phyloP scores from a whole-genome alignment of 2,113 vertebrate genomes.

The Chloropsis hardwickii region DNA sequence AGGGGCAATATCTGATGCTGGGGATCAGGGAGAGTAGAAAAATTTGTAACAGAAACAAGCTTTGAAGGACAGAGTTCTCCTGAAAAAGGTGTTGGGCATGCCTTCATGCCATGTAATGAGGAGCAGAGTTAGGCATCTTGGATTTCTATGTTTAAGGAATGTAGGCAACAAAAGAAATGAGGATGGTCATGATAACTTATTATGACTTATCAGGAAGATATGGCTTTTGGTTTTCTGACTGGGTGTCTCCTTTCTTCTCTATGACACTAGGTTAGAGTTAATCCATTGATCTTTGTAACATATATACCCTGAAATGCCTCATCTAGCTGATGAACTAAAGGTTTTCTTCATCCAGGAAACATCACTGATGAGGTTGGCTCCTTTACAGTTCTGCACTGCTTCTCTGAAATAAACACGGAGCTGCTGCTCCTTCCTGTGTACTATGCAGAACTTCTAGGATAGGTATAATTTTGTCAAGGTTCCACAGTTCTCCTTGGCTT shows the following conservation, averaged over 20 bases:
- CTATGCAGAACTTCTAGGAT: background rate
- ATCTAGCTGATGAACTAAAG: background rate
- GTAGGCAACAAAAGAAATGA: background rate
- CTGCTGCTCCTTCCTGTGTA: background rate
- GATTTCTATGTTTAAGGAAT: background rate
- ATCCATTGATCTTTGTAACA: background rate
- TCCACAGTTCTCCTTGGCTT: background rate
- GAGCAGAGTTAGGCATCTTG: background rate
- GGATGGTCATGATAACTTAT: background rate
- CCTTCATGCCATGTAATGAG: rapidly evolving
- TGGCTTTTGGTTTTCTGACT: background rate
- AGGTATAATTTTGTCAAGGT: background rate
- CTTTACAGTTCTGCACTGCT: background rate
- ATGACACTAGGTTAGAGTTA: background rate
- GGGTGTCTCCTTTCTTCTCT: background rate
- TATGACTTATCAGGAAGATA: background rate
- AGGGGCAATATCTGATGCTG: background rate
- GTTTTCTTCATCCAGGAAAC: background rate
- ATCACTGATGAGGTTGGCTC: background rate
- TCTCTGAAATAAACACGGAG: background rate
- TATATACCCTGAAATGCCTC: background rate
- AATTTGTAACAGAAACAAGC: background rate
- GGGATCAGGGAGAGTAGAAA: background rate
- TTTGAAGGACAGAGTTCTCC: background rate
- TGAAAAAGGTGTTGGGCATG: background rate